A percentile compares a stretch with the other conserved stretches of the same genome.
These are phyloP conservation scores for Tolypeutes matacus DNA, from an alignment of 2,797 vertebrate species.

Conservation along the genomic window DNA sequence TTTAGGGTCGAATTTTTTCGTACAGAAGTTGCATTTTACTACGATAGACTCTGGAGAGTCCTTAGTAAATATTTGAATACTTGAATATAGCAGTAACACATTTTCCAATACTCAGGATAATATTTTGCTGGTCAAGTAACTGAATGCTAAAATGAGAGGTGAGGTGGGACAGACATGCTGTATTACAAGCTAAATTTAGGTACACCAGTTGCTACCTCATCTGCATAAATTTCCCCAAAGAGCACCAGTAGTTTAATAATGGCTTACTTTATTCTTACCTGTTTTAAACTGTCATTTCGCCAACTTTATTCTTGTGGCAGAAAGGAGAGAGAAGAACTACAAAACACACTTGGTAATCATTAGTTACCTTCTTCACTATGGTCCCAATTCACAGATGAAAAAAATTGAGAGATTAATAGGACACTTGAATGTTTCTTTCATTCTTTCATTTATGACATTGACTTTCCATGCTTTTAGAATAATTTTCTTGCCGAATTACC, in stretches of 20 bases:
- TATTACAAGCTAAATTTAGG: neutral
- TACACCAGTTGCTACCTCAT: neutral
- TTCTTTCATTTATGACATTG: slow-evolving; percentile 8
- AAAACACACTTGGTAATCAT: neutral
- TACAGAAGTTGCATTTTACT: slow-evolving; percentile 31
- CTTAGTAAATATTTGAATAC: slow-evolving; percentile 47
- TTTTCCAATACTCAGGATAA: neutral
- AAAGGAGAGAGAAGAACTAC: neutral
- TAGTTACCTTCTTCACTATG: neutral
- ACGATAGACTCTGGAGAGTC: neutral
- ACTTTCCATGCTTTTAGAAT: slow-evolving; percentile 29
- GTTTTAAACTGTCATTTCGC: neutral
- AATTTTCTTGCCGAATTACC: slow-evolving; percentile 30
- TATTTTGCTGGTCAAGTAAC: slow-evolving; percentile 1
- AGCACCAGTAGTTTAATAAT: neutral
- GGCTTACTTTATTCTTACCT: slow-evolving; percentile 2
- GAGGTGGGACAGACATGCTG: neutral
- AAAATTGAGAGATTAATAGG: neutral
- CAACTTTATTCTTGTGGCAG: neutral
- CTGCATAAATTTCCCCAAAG: slow-evolving; percentile 8
- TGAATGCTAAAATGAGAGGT: neutral
- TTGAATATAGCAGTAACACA: neutral
- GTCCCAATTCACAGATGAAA: slow-evolving; percentile 27
- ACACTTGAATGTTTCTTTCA: neutral
- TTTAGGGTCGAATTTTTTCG: slow-evolving; percentile 12